Base-by-base conservation (phyloP, 2,113 vertebrate species). In the Anhinga anhinga region DNA sequence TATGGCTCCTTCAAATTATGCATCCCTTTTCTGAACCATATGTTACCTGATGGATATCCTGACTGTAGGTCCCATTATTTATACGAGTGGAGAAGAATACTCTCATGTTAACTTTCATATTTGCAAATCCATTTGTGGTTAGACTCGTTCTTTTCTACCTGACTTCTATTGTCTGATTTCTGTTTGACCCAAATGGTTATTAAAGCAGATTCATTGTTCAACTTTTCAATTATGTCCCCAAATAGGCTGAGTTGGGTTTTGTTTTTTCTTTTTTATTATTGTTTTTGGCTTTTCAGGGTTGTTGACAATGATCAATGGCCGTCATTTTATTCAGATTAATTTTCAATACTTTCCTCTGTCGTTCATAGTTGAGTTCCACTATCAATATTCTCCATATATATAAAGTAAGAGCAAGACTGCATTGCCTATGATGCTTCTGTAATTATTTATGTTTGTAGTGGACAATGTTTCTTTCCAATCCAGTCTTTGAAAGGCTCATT, bases 311-410 rank as follows among this genome's bases (percentile, higher is more conserved):
- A 95, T 93, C 58, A 86, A 83, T 86, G n/a, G 26, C 14, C 47
- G 95, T 93, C 29, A 95, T 88, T 93, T 95, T 82, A 74, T 44
- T 94, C 89, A 88, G 50, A 92, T 94, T 95, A 92, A 96, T 97
- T 94, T 96, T 70, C 58, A 74, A 29, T 69, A 59, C 34, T 94
- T 93, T 81, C 87, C 84, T 88, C 26, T 94, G 61, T 78, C 56
- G 3, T 38, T 96, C 72, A 90, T 86, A 90, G 95, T 66, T 86
- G 36, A 96, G 56, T 87, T 88, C 20, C 11, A 55, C 74, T 73
- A 93, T 97, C 84, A 96, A 50, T 93, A 91, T 89, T 71, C 65
- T 59, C 32, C 44, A 59, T 61, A 19, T 76, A 20, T 85, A 34
- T 73, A 76, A 44, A 77, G 34, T 50, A 65, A 86, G 30, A 72